Evolutionary conservation across 2,113 vertebrate genomes (phyloP).

Genomic region (Corvus cornix): DNA sequence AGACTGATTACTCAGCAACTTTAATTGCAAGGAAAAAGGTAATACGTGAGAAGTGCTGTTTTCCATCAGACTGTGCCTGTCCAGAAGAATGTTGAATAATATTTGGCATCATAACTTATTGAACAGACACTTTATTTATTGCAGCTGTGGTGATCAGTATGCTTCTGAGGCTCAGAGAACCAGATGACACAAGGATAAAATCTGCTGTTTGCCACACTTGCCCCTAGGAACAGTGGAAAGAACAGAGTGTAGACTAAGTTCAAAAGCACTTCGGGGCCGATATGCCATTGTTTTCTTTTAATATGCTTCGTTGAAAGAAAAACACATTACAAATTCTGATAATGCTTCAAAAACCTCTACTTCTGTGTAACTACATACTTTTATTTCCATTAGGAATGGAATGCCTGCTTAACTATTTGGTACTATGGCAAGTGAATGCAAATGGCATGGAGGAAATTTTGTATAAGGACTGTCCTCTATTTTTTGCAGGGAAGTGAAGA

Average conservation of each 20-base stretch:
- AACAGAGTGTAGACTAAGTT: conserved; percentile 27
- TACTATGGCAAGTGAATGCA: neutral
- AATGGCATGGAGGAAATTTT: neutral
- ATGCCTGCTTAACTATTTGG: neutral
- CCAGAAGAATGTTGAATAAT: conserved; percentile 69
- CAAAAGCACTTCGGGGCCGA: neutral
- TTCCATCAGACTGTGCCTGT: conserved; percentile 59
- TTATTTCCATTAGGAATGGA: neutral
- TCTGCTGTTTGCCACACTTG: conserved; percentile 19
- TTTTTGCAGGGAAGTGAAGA: neutral
- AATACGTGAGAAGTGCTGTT: conserved; percentile 53
- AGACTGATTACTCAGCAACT: conserved; percentile 47
- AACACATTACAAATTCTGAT: conserved; percentile 11
- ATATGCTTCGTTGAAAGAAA: conserved; percentile 22
- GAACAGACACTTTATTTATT: conserved; percentile 72
- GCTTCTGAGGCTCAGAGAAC: conserved; percentile 55
- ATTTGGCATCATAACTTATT: conserved; percentile 62
- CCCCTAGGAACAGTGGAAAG: conserved; percentile 4
- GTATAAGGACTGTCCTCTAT: neutral
- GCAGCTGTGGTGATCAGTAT: conserved; percentile 68
- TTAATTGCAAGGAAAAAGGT: conserved; percentile 17
- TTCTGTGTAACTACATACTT: neutral
- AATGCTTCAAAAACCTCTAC: conserved; percentile 3
- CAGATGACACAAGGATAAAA: conserved; percentile 55
- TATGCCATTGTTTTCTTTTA: conserved; percentile 48